Evolutionary conservation across 2,113 vertebrate genomes (phyloP).

Genomic region (Chroicocephalus ridibundus): DNA sequence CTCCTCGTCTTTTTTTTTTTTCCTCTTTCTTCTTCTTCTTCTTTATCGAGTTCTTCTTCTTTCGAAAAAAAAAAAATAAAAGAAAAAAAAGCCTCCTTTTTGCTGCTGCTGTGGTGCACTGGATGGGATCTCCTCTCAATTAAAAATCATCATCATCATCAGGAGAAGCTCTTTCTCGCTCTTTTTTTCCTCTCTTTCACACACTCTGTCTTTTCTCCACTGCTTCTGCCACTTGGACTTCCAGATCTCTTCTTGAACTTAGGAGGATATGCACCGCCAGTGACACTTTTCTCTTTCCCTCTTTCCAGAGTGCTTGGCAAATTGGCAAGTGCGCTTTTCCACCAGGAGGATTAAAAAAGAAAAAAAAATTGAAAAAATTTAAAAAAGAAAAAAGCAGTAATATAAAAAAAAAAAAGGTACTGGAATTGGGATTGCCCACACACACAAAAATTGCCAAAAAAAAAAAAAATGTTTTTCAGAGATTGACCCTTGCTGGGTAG

Average conservation of each 20-base stretch:
- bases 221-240: constrained; percentile 77
- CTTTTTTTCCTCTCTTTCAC: constrained; percentile 21
- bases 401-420: constrained; percentile 27
- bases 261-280: constrained; percentile 71
- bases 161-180: constrained; percentile 54
- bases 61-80: background rate
- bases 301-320: constrained; percentile 73
- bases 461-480: constrained; percentile 61
- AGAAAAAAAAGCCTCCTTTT: constrained; percentile 17
- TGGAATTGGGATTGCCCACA: constrained; percentile 40
- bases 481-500: constrained; percentile 74
- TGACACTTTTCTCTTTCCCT: constrained; percentile 72
- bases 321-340: constrained; percentile 77
- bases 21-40: constrained; percentile 54
- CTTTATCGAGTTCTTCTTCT: constrained; percentile 71
- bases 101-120: constrained; percentile 63
- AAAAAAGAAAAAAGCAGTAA: background rate
- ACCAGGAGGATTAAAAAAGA: constrained; percentile 44
- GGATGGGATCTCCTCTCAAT: constrained; percentile 66
- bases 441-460: constrained; percentile 45
- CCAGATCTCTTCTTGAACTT: constrained; percentile 80
- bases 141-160: constrained; percentile 70
- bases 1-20: constrained; percentile 68
- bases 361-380: background rate
- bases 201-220: constrained; percentile 74